Base-by-base conservation (phyloP, 2,113 vertebrate genomes). In the Austrofundulus limnaeus region DNA sequence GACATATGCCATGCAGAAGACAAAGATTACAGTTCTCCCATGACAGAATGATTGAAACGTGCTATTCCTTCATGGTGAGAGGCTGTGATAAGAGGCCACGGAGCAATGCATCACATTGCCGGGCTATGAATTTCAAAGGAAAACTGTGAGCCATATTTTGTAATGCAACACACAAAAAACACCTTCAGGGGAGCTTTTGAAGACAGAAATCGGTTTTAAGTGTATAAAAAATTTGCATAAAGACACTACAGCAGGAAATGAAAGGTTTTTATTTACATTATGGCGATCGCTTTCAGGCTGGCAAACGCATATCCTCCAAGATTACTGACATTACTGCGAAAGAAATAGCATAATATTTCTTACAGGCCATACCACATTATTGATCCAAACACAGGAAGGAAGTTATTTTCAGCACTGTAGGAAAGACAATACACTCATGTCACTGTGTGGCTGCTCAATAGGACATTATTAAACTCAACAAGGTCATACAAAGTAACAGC, bases 1-100 rank as follows among this genome's bases (percentile, higher is more conserved):
- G 83, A 88, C 89, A 89, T 88, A 90, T 89, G 88, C 87, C 84
- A 82, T 45, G 78, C 83, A 75, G 78, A 83, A 80, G 84, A 74
- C 80, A 80, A 76, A 87, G 88, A 91, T 90, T 88, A 84, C 55
- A 79, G 80, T 80, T 85, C 79, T 87, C 84, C 82, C 69, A 42
- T 85, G 83, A 87, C 87, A 78, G 83, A 58, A 66, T 83, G 82
- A 89, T 87, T 86, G 77, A 87, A 90, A 88, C 76, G 46, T 67
- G 70, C 70, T 80, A 80, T 75, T 70, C 61, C 80, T 78, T 81
- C 77, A 78, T 81, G 38, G 76, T 72, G 67, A 75, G 57, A 83
- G 70, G 77, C 66, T 34, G 38, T 20, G 85, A 87, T 88, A 87
- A 89, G 77, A 70, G 68, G 62, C 61, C 54, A 23, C 16, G 47